A percentile compares a stretch with the other conserved stretches of the same genome.
Evolutionary conservation across 1,140 invertebrate species (phyloP).

Genomic region (Bradysia coprophila): DNA sequence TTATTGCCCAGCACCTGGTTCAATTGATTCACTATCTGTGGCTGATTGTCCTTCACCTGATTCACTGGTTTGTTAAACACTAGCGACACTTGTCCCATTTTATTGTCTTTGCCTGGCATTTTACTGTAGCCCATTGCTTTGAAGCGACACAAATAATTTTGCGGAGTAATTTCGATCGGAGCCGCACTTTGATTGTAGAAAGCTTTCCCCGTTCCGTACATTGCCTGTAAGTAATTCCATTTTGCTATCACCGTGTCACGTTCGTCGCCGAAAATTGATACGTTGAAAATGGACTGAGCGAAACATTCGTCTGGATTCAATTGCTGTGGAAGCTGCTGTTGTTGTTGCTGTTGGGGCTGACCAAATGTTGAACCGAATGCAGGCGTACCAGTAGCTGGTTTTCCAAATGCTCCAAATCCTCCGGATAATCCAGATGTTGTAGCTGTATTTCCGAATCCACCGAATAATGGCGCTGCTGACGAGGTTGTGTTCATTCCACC

Average conservation of each 20-base stretch:
- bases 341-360: constrained; percentile 30
- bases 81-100: constrained; percentile 70
- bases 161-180: constrained; percentile 64
- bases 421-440: constrained; percentile 27
- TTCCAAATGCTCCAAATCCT: constrained; percentile 24
- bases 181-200: constrained; percentile 55
- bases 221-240: constrained; percentile 86
- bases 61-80: constrained; percentile 48
- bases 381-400: constrained; percentile 17
- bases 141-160: constrained; percentile 81
- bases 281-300: constrained; percentile 61
- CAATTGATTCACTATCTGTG: constrained; percentile 42
- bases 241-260: constrained; percentile 76
- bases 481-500: constrained; percentile 20
- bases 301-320: constrained; percentile 45
- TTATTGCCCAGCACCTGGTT: constrained; percentile 57
- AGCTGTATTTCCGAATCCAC: constrained; percentile 12
- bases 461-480: constrained; percentile 10
- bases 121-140: constrained; percentile 83
- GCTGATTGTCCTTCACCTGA: constrained; percentile 11
- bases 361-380: constrained; percentile 26
- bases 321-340: constrained; percentile 33
- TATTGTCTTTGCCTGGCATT: constrained; percentile 63
- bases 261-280: constrained; percentile 81
- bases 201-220: constrained; percentile 67